Percentiles rank a stretch among this genome's conserved stretches.
Conservation (phyloP, 2,113 vertebrate genomes). For the Ardeotis arabs region DNA sequence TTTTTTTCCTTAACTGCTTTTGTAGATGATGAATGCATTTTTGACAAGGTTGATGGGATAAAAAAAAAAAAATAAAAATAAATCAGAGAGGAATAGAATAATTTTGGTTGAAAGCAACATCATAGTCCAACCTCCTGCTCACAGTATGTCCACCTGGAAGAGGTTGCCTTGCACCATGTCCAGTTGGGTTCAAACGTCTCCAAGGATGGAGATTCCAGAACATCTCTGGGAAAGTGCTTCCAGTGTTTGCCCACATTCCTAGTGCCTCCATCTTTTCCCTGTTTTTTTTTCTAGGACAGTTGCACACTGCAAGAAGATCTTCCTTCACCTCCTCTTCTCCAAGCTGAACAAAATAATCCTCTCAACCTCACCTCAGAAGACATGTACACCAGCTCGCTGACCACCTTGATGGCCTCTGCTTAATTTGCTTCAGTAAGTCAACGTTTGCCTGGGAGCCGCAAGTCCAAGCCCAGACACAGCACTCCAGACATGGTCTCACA, state of each 20-base stretch:
- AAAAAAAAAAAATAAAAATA: neutral
- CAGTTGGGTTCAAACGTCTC: neutral
- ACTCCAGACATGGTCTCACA: neutral
- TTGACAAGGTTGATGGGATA: neutral
- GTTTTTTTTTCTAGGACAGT: neutral
- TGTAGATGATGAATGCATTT: neutral
- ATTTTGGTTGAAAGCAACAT: neutral
- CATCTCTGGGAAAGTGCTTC: neutral
- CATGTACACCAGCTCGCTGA: neutral
- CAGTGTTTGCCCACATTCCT: accelerated
- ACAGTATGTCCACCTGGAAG: neutral
- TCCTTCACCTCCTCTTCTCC: neutral
- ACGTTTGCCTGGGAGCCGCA: neutral
- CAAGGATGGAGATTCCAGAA: neutral
- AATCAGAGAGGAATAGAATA: accelerated
- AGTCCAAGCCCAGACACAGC: neutral
- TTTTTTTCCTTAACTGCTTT: neutral
- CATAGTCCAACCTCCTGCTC: neutral
- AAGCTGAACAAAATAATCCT: neutral
- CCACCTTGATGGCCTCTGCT: neutral
- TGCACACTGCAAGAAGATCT: neutral
- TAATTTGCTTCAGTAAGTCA: neutral
- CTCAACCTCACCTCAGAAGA: neutral
- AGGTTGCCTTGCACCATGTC: neutral
- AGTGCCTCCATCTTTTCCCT: neutral